These are phyloP conservation scores for Spilosoma lubricipeda DNA, from an alignment of 2,888 invertebrate species.

Conservation along the genomic window DNA sequence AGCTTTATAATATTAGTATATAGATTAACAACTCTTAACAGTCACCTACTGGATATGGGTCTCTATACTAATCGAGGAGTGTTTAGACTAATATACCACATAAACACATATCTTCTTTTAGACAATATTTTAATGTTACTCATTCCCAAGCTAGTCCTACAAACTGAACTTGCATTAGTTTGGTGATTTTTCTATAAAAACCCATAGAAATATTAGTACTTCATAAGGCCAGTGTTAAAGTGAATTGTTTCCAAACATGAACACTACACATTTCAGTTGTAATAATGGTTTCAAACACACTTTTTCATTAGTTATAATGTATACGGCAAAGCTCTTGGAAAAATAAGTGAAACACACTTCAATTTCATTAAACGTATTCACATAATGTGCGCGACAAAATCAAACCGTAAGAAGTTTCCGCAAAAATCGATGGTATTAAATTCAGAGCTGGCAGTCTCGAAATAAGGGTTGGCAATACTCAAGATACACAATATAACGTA, in stretches of 20 bases:
- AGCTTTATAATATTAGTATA: too few relatives aligned
- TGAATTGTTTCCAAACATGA: background rate
- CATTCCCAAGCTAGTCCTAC: too few relatives aligned
- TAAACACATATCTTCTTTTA: too few relatives aligned
- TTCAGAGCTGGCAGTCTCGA: slow-evolving; percentile 62
- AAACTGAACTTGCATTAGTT: too few relatives aligned
- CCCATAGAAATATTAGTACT: too few relatives aligned
- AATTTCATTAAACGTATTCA: slow-evolving; percentile 44
- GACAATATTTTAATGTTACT: too few relatives aligned
- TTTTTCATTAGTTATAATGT: background rate
- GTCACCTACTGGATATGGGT: too few relatives aligned
- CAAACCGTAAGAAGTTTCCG: slow-evolving; percentile 44
- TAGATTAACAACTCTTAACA: too few relatives aligned
- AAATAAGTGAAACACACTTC: slow-evolving; percentile 27
- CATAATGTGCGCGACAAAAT: slow-evolving; percentile 46
- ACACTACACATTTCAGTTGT: background rate
- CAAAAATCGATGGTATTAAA: slow-evolving; percentile 68
- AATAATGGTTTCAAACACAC: background rate
- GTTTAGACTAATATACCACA: too few relatives aligned
- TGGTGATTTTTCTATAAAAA: too few relatives aligned
- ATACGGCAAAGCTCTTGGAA: background rate
- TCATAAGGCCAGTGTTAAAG: background rate
- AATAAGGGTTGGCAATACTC: slow-evolving; percentile 62
- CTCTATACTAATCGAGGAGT: too few relatives aligned
- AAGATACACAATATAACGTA: slow-evolving; percentile 62